Percentiles rank a stretch among this genome's conserved stretches.
phyloP scores from a whole-genome alignment of 2,888 invertebrate species.

The Rhodophaea formosa region DNA sequence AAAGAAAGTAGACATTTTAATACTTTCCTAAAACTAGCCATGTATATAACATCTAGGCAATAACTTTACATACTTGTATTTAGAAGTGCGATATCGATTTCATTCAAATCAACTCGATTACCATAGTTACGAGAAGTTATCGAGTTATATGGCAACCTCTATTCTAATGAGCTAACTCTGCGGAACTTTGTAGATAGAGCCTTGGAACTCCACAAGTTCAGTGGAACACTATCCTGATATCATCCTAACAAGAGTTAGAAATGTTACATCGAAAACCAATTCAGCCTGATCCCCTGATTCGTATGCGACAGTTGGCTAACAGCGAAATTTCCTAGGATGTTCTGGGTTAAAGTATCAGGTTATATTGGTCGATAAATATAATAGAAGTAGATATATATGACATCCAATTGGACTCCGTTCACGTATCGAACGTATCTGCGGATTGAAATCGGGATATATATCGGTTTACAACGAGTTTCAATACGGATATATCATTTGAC shows the following conservation, averaged over 20 bases:
- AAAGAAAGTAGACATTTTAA: background rate
- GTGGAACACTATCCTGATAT: slow-evolving; percentile 44
- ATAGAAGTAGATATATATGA: slow-evolving; percentile 36
- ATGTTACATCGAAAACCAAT: slow-evolving; percentile 39
- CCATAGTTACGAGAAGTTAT: slow-evolving; percentile 22
- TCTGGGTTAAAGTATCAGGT: slow-evolving; percentile 19
- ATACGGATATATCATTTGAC: slow-evolving; percentile 24
- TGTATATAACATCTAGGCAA: background rate
- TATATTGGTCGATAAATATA: slow-evolving; percentile 26
- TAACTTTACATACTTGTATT: background rate
- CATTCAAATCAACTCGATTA: slow-evolving; percentile 14
- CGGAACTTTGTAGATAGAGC: slow-evolving; percentile 39
- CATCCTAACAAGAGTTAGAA: slow-evolving; percentile 48
- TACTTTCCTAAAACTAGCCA: background rate
- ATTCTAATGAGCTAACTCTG: slow-evolving; percentile 45
- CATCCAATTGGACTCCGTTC: slow-evolving; percentile 44
- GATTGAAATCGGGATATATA: slow-evolving; percentile 51
- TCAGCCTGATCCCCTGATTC: slow-evolving; percentile 30
- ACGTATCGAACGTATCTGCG: slow-evolving; percentile 43
- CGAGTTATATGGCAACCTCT: slow-evolving; percentile 26
- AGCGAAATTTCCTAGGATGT: background rate
- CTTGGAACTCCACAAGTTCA: slow-evolving; percentile 36
- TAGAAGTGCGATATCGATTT: slow-evolving; percentile 10
- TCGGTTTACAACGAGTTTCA: slow-evolving; percentile 44
- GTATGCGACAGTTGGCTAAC: background rate